Evolutionary conservation across 2,113 vertebrate species (phyloP), one percentile per base, ranked within the genome.

Genomic region (Cyprinodon brontotheroides): DNA sequence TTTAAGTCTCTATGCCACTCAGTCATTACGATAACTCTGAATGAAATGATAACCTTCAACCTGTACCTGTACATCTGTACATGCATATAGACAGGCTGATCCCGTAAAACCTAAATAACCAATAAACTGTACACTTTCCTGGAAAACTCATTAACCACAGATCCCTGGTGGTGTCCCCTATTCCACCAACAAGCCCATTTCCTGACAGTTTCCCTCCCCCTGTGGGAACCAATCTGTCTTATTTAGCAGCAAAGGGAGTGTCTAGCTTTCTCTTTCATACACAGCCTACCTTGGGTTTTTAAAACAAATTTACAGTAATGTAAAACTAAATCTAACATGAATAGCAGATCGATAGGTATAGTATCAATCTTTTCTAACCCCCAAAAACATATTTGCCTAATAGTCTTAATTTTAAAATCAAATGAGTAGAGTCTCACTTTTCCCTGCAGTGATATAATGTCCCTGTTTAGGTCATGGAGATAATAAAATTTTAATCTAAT

Each of bases 401-500:
- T 60, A 37, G 12, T 3, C 29, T 15, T 48, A 6, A n/a, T n/a
- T 57, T 20, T 59, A 39, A 66, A 63, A 39, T 60, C 70, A 69
- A 73, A 74, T 67, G 39, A 41, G 9, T 38, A 50, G 57, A 20
- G 74, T 71, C 17, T 29, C 14, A 0, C 41, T 73, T 78, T 39
- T 67, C 62, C 2, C 72, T 4, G 22, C 71, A 68, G 12, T 71
- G 41, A 68, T 65, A 48, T 40, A 61, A 38, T 3, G 15, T 77
- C 73, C 70, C 68, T 13, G 9, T 40, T 47, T 39, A 76, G 78
- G 85, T 88, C 80, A 79, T 65, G 40, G 43, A 82, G 72, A 85
- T 75, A 84, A 91, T 82, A 63, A 80, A 70, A 50, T 43, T 72
- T 68, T 85, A 13, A 83, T 81, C 68, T 83, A 79, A 89, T 90